Evolutionary conservation across 2,797 vertebrate genomes (phyloP).

Genomic region (Hippocampus kuda): DNA sequence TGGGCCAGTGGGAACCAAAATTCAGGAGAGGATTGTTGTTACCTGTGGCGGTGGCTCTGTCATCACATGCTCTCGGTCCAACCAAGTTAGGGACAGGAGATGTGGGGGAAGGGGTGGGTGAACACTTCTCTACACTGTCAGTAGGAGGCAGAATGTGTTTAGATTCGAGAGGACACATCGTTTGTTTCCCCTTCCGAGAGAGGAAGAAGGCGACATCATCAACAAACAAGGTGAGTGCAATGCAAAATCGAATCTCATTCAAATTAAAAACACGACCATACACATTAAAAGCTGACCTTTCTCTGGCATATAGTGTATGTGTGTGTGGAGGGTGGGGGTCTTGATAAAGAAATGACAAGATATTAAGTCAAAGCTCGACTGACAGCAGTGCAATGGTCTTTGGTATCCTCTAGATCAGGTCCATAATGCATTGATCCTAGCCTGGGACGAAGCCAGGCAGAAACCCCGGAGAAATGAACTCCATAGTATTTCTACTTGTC

Average conservation of each 20-base stretch:
- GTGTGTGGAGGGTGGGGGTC: too few relatives aligned
- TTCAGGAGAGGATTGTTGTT: conserved; percentile 56
- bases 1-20: conserved; percentile 52
- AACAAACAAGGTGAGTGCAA: neutral
- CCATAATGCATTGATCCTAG: conserved; percentile 63
- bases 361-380: neutral
- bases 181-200: neutral
- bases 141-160: conserved; percentile 54
- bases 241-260: neutral
- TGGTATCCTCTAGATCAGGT: conserved; percentile 35
- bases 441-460: conserved; percentile 44
- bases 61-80: conserved; percentile 58
- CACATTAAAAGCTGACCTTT: neutral
- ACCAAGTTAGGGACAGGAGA: conserved; percentile 22
- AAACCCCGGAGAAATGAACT: conserved; percentile 57
- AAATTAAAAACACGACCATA: conserved; percentile 1
- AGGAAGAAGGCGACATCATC: neutral
- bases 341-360: conserved; percentile 10
- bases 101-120: conserved; percentile 13
- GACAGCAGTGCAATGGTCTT: conserved; percentile 15
- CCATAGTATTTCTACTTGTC: conserved; percentile 42
- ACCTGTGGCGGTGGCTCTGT: conserved; percentile 79
- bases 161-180: conserved; percentile 29
- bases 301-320: neutral
- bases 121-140: conserved; percentile 55